Conservation (phyloP, 2,113 vertebrate species). For the Hippolais icterina region DNA sequence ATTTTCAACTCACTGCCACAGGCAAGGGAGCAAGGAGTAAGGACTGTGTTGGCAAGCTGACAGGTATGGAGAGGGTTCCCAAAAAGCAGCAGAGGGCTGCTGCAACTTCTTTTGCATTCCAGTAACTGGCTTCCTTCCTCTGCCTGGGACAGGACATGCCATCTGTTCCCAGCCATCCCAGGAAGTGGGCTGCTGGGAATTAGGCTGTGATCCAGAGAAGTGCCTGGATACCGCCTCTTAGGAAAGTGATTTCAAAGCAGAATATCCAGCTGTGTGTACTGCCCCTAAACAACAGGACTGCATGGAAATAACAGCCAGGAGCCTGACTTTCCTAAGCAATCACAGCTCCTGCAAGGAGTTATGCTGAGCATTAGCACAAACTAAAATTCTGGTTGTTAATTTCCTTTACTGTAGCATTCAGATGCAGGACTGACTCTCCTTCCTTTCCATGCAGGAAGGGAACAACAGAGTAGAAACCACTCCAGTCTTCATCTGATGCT, state of each 20-base stretch:
- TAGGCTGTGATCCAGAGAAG: neutral
- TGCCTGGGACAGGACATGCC: neutral
- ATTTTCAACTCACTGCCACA: neutral
- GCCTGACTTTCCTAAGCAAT: neutral
- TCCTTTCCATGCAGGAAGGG: neutral
- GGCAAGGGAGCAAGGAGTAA: neutral
- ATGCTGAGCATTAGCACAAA: neutral
- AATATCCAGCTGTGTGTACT: neutral
- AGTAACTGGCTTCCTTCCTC: neutral
- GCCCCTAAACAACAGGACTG: neutral
- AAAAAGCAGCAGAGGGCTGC: neutral
- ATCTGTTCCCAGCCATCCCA: rapidly evolving
- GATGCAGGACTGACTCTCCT: neutral
- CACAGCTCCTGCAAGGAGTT: neutral
- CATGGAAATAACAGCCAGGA: rapidly evolving
- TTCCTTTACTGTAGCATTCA: neutral
- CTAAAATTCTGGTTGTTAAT: neutral
- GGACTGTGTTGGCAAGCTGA: neutral
- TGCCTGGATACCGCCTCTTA: neutral
- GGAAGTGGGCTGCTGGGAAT: neutral
- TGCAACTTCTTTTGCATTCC: neutral
- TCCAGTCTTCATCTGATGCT: neutral
- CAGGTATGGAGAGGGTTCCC: neutral
- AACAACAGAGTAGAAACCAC: neutral
- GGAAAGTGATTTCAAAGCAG: neutral